Percentiles rank a stretch among this genome's conserved stretches.
Evolutionary conservation across 1,140 invertebrate genomes (phyloP).

Genomic region (Piezodorus guildinii): DNA sequence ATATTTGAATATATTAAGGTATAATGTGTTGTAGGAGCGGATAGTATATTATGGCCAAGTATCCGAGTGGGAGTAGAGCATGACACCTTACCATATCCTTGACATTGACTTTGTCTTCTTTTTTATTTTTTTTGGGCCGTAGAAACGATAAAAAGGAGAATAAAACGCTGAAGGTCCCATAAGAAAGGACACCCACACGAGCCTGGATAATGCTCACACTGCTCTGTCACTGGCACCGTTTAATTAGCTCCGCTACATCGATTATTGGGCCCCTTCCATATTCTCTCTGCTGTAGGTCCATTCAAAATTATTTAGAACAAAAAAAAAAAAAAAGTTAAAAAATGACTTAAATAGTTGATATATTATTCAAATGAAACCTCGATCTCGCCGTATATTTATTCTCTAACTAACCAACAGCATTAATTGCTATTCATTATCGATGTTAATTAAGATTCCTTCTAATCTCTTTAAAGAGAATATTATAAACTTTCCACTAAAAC

Average conservation of each 20-base stretch:
- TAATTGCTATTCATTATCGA: too few relatives aligned
- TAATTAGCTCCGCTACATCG: neutral
- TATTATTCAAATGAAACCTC: too few relatives aligned
- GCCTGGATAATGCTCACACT: neutral
- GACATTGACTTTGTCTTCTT: slow-evolving; percentile 4
- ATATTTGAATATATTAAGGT: slow-evolving; percentile 6
- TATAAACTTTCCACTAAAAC: too few relatives aligned
- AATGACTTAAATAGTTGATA: too few relatives aligned
- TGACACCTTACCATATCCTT: slow-evolving; percentile 3
- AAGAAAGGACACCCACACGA: neutral
- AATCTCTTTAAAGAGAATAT: too few relatives aligned
- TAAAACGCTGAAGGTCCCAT: neutral
- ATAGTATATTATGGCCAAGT: neutral
- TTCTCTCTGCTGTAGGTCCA: too few relatives aligned
- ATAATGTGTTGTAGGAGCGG: neutral
- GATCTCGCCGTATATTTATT: too few relatives aligned
- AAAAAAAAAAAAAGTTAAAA: too few relatives aligned
- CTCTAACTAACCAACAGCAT: too few relatives aligned
- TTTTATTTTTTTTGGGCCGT: neutral
- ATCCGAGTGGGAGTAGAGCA: neutral
- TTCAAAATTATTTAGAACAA: too few relatives aligned
- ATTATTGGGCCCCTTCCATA: too few relatives aligned
- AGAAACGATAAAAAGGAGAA: neutral
- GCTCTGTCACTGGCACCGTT: neutral
- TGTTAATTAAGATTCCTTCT: too few relatives aligned